Conservation (phyloP, 2,888 invertebrate genomes). For the Theristus sp. region DNA sequence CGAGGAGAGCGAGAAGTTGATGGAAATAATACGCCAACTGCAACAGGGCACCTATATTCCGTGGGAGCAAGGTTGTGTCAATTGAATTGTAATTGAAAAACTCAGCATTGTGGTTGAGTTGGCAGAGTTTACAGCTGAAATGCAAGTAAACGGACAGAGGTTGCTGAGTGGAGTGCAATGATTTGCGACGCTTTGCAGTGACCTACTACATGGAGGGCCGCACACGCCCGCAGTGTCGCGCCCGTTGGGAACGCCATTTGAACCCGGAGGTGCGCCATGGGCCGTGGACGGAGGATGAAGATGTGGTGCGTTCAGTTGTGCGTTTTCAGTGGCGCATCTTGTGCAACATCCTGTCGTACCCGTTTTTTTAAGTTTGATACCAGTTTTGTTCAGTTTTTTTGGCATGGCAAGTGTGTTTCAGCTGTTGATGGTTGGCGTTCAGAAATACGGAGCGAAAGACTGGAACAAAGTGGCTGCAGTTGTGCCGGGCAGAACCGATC, state of each 20-base stretch:
- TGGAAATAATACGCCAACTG: slow-evolving; percentile 43
- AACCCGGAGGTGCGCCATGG: slow-evolving; percentile 8
- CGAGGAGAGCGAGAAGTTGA: slow-evolving; percentile 49
- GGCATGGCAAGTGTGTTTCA: slow-evolving; percentile 12
- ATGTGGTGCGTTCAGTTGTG: slow-evolving; percentile 9
- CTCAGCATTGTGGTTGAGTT: background rate
- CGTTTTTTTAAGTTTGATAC: no score
- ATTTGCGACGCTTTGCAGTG: no score
- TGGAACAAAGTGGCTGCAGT: slow-evolving; percentile 20
- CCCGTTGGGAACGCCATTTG: slow-evolving; percentile 13
- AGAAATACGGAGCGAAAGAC: slow-evolving; percentile 14
- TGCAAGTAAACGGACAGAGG: no score
- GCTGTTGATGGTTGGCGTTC: slow-evolving; percentile 17
- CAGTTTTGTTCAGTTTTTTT: no score
- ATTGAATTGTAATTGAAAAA: background rate
- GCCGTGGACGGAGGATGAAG: slow-evolving; percentile 21
- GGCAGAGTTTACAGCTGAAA: no score
- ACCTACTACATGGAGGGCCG: slow-evolving; percentile 20
- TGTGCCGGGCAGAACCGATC: slow-evolving; percentile 24
- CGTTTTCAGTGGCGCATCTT: no score
- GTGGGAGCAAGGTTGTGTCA: slow-evolving; percentile 43
- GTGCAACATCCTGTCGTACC: no score
- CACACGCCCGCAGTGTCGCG: slow-evolving; percentile 14
- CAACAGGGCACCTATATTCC: slow-evolving; percentile 48
- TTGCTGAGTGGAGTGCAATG: no score